phyloP scores from a whole-genome alignment of 2,113 vertebrate species.

The Ctenomys sociabilis region DNA sequence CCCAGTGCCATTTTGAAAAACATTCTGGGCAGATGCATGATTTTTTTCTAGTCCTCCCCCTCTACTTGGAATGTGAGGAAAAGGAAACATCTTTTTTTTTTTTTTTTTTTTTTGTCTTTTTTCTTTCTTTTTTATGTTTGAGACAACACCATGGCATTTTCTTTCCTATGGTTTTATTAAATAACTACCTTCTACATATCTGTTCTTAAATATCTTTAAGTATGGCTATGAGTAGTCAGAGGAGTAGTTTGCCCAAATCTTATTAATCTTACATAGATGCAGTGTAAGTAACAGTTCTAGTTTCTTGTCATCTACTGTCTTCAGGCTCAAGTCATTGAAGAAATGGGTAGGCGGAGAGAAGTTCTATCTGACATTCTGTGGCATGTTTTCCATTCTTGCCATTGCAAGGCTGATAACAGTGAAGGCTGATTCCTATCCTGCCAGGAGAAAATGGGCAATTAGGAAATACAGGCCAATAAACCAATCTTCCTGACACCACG shows the following conservation, averaged over 20 bases:
- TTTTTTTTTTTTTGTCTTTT: conserved; percentile 7
- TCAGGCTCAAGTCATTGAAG: not conserved
- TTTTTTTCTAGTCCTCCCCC: not conserved
- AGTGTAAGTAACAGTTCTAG: not conserved
- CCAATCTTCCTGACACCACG: not conserved
- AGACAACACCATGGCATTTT: not conserved
- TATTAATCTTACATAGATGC: not conserved
- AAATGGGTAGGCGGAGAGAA: conserved; percentile 14
- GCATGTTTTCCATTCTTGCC: not conserved
- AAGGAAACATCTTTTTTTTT: not conserved
- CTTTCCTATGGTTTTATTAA: not conserved
- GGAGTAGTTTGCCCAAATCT: not conserved
- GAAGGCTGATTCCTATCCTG: not conserved
- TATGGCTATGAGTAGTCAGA: not conserved
- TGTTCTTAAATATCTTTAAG: not conserved
- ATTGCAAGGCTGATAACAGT: accelerated
- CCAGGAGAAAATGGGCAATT: not conserved
- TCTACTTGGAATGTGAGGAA: no score
- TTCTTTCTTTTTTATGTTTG: not conserved
- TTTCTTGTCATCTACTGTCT: not conserved
- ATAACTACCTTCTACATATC: not conserved
- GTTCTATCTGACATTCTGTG: not conserved
- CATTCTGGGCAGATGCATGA: accelerated
- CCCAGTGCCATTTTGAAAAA: not conserved
- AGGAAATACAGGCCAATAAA: not conserved